Evolutionary conservation across 2,797 vertebrate species (phyloP).

Genomic region (Steatocranus sp.): DNA sequence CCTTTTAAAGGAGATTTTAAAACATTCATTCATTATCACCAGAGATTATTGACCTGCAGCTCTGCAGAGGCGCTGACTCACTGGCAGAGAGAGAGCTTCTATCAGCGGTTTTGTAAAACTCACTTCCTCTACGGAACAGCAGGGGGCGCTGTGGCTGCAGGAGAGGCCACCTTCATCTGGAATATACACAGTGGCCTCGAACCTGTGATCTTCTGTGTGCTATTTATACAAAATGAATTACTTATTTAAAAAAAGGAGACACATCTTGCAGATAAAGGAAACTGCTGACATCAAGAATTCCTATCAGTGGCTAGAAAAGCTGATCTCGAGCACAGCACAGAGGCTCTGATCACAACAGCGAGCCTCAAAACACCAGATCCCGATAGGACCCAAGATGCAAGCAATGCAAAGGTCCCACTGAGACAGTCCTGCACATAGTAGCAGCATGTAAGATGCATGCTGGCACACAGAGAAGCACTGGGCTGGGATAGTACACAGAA

Average conservation of each 20-base stretch:
- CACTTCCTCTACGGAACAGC: background rate
- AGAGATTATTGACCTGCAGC: constrained; percentile 23
- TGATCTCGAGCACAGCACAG: background rate
- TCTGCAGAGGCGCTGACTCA: constrained; percentile 59
- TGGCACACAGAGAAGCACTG: background rate
- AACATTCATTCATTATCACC: background rate
- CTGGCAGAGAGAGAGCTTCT: background rate
- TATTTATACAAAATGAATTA: background rate
- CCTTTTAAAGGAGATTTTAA: background rate
- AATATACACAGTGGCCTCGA: background rate
- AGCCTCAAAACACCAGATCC: background rate
- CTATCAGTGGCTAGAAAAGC: accelerated
- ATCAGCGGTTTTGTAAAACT: background rate
- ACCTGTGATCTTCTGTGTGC: background rate
- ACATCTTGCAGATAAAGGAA: background rate
- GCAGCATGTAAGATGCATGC: background rate
- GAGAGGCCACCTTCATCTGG: background rate
- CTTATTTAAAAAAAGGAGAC: background rate
- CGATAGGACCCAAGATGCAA: background rate
- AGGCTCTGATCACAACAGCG: background rate
- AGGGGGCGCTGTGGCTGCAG: constrained; percentile 52
- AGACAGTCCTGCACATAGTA: background rate
- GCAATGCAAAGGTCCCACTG: background rate
- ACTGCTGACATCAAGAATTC: background rate
- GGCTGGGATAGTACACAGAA: background rate